Base-by-base conservation (phyloP, 2,113 vertebrate species). In the Theropithecus gelada region DNA sequence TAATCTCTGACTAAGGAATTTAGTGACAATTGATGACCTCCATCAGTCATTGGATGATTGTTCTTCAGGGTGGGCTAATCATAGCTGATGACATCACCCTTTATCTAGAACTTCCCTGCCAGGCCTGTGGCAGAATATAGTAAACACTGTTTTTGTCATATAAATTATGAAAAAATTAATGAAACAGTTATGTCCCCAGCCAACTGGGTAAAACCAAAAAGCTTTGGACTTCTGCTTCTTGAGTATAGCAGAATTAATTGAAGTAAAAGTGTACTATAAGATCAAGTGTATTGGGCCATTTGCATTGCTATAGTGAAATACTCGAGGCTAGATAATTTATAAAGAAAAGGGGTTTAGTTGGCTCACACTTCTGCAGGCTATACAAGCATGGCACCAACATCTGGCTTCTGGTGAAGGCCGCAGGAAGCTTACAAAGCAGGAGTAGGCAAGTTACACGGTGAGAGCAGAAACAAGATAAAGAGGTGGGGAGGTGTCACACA, bases 81-180 rank as follows among this genome's bases (percentile, higher is more conserved):
- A 93, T 87, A 76, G 50, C 38, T 88, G 70, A 72, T 96, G 87
- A 27, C 30, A 82, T 9, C 27, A 59, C 32, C 17, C 92, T 92
- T 82, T 85, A 64, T n/a, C 30, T 79, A 5, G 81, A 89, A 83
- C 14, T 76, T 85, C 32, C 52, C 43, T 82, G 14, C 30, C 20
- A 70, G 61, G 17, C 20, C 70, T 84, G 7, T 93, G 23, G 12
- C 30, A 72, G 48, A 68, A 85, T 78, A 52, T 14, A 73, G 13
- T 48, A 55, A 93, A 55, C 88, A 5, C 83, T 86, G 23, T 68
- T 82, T 75, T 82, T 68, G n/a, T 76, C 83, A 66, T 48, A 84
- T 57, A 81, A 89, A 86, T 90, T 84, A 48, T 76, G 38, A 55
- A 88, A 90, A 81, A 91, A 25, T 57, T 88, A 88, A 86, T 55